phyloP scores from a whole-genome alignment of 2,797 vertebrate species.

The Hafferia zeledoni region DNA sequence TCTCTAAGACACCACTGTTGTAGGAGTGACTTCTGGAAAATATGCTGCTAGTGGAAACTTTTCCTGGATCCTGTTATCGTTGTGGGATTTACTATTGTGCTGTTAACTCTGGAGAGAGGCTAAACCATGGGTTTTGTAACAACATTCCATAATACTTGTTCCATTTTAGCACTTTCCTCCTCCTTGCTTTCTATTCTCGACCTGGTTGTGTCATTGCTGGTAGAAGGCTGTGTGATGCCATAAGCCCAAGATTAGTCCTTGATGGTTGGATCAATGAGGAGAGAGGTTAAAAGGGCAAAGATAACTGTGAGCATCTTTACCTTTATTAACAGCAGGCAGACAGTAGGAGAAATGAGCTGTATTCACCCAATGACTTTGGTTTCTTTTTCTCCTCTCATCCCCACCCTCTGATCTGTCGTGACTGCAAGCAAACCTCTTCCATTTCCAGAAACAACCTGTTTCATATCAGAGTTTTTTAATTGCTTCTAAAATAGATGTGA shows the following conservation, averaged over 20 bases:
- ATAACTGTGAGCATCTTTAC: neutral
- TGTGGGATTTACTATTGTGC: neutral
- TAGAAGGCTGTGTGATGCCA: neutral
- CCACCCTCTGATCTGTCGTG: rapidly evolving
- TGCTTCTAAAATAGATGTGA: neutral
- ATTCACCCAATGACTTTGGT: neutral
- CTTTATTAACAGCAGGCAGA: neutral
- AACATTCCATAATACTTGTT: neutral
- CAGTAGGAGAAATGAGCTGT: neutral
- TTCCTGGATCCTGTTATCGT: rapidly evolving
- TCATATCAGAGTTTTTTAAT: neutral
- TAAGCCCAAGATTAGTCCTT: neutral
- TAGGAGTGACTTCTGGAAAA: neutral
- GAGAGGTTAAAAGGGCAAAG: neutral
- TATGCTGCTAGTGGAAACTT: neutral
- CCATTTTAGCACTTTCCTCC: neutral
- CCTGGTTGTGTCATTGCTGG: neutral
- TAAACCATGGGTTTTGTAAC: neutral
- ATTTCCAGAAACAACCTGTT: neutral
- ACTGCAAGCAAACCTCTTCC: neutral
- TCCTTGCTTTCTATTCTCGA: neutral
- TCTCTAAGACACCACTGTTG: neutral
- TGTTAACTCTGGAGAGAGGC: neutral
- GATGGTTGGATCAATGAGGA: neutral
- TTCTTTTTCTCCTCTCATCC: neutral